Base-by-base conservation (phyloP, 2,113 vertebrate species). In the Vulpes ferrilata region DNA sequence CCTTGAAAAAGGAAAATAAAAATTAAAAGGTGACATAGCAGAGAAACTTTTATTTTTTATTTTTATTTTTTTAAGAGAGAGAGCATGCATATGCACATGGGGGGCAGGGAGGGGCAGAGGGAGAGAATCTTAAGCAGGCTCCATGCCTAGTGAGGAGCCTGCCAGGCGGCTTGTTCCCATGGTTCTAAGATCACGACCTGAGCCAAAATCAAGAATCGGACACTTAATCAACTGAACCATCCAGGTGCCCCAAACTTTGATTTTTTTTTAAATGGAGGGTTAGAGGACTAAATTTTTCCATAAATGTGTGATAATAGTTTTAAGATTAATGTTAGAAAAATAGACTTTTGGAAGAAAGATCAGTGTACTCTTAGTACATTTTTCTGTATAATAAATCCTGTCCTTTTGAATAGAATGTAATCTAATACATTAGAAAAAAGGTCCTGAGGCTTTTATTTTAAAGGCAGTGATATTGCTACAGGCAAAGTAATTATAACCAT, bases 401-500 rank as follows among this genome's bases (percentile, higher is more conserved):
- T 98, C 89, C 87, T 97, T 98, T 96, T 22, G 6, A 98, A 94
- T 92, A 97, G 23, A 91, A 97, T 97, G 82, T 98, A 87, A 76
- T 96, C 97, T 97, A 98, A 98, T 96, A 97, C 96, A 97, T 98
- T 92, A 97, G 87, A 86, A 88, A 96, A 98, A 98, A 98, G 96
- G 88, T 96, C 96, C 96, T 76, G 87, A 97, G 96, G 93, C 81
- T 97, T 98, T 84, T 98, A 95, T 98, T 98, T 98, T 98, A 98
- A 98, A 98, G 96, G 93, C 92, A 97, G 35, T 11, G 51, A 96
- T 98, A 98, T 93, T 98, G 97, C 97, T 98, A 87, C 69, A 98
- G 98, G 97, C 97, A 98, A 98, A 93, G 95, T 98, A 98, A 98
- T 98, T 98, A 97, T 97, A 98, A 95, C 96, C 97, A 97, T 98